phyloP scores from a whole-genome alignment of 1,140 invertebrate genomes.

The Drosophila pallidifrons region DNA sequence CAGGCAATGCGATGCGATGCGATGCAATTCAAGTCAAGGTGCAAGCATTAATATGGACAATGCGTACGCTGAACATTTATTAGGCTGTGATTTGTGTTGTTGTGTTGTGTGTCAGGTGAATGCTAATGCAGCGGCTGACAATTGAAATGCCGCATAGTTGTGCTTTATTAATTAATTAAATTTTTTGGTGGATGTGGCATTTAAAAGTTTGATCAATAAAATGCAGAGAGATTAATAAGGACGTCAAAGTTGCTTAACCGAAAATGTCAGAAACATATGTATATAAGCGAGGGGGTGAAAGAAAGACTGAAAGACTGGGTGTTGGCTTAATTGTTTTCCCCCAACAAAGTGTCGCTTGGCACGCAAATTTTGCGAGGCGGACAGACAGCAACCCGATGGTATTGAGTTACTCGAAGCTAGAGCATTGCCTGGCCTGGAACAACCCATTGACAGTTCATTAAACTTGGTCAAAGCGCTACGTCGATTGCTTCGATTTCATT shows the following conservation, averaged over 20 bases:
- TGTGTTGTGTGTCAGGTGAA: constrained; percentile 23
- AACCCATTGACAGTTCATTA: constrained; percentile 68
- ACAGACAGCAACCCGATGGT: constrained; percentile 6
- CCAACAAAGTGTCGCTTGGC: constrained; percentile 72
- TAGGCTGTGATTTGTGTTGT: constrained; percentile 38
- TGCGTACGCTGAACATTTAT: constrained; percentile 38
- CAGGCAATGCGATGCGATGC: too few relatives aligned
- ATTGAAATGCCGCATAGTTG: constrained; percentile 48
- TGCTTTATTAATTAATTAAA: constrained; percentile 73
- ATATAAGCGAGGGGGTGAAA: constrained; percentile 1
- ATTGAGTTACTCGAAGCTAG: constrained; percentile 11
- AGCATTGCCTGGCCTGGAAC: constrained; percentile 2
- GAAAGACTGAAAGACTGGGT: constrained; percentile 28
- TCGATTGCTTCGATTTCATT: constrained; percentile 64
- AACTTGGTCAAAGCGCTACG: constrained; percentile 43
- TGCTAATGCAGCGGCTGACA: constrained; percentile 25
- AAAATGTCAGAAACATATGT: constrained; percentile 7
- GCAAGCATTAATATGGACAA: constrained; percentile 57
- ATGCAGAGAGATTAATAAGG: constrained; percentile 66
- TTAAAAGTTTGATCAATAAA: constrained; percentile 81
- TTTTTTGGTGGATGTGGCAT: constrained; percentile 39
- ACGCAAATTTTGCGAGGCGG: constrained; percentile 56
- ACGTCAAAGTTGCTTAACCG: constrained; percentile 16
- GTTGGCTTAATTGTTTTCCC: constrained; percentile 64
- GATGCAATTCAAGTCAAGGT: constrained; percentile 19